Percentiles rank a stretch among this genome's conserved stretches.
These are phyloP conservation scores for Sebastes nivosus DNA, from an alignment of 2,797 vertebrate species.

Conservation along the genomic window DNA sequence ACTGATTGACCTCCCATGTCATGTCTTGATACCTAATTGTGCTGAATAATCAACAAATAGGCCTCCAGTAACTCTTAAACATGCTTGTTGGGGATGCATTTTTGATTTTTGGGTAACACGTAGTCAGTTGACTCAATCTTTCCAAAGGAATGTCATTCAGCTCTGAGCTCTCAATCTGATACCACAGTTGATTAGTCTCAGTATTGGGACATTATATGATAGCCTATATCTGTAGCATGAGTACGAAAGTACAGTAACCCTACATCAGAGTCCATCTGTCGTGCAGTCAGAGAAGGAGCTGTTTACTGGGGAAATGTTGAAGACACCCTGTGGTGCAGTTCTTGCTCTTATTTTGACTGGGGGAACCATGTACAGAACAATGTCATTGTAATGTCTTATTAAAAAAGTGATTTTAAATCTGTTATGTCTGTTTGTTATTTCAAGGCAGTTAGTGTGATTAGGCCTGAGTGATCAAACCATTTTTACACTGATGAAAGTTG, in stretches of 20 bases:
- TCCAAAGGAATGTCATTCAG: constrained; percentile 81
- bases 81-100: constrained; percentile 77
- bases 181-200: constrained; percentile 76
- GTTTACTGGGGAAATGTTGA: constrained; percentile 63
- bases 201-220: constrained; percentile 78
- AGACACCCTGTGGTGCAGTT: constrained; percentile 72
- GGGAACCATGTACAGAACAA: constrained; percentile 85
- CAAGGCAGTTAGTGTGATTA: background rate
- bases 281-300: constrained; percentile 73
- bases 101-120: constrained; percentile 64
- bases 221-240: constrained; percentile 85
- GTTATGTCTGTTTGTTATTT: constrained; percentile 61
- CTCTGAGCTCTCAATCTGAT: constrained; percentile 73
- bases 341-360: constrained; percentile 81
- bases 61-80: constrained; percentile 72
- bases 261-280: constrained; percentile 74
- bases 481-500: background rate
- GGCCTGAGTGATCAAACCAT: background rate
- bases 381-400: constrained; percentile 89
- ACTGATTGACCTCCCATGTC: constrained; percentile 74
- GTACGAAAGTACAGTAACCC: constrained; percentile 79
- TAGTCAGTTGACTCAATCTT: constrained; percentile 68
- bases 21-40: constrained; percentile 75
- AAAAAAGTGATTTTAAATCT: constrained; percentile 86
- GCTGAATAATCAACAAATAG: constrained; percentile 73